Evolutionary conservation across 2,888 invertebrate genomes (phyloP), one percentile per base, ranked within the genome.

Genomic region (Diaprepes abbreviatus): DNA sequence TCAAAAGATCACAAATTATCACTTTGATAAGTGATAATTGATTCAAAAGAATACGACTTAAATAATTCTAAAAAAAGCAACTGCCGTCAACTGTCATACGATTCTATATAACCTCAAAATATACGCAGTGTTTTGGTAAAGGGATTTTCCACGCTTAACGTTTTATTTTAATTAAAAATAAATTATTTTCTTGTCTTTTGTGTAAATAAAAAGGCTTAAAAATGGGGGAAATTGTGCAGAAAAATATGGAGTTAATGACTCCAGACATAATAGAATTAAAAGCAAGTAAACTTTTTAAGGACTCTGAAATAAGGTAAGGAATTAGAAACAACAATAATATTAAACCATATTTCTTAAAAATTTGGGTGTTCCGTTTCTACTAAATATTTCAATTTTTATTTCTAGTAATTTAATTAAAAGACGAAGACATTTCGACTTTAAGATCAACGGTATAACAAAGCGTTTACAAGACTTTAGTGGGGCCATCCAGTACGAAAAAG

Each of bases 161-260:
- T n/a, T n/a, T n/a, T n/a, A n/a, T n/a, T n/a, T n/a, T n/a, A n/a
- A n/a, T n/a, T n/a, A n/a, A n/a, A n/a, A n/a, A n/a, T n/a, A n/a
- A n/a, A n/a, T n/a, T n/a, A n/a, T n/a, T 21, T 21, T 21, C 5
- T 19, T 21, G 43, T 19, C n/a, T 9, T 28, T 7, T 1, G 5
- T 12, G 14, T 24, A 9, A 14, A 50, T 28, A 50, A 35, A 17
- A 28, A 28, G 28, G 3, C 57, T 14, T 12, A 14, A 64, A 50
- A 17, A 66, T 66, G 66, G 66, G 17, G n/a, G 66, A 66, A 48
- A 36, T 48, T 9, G 59, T 66, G 2, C 48, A 66, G 36, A 48
- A 21, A 24, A 33, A 59, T n/a, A 57, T 69, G 63, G 70, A 70
- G 57, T 19, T 19, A 3, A 67, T 70, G 55, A 21, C 66, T 21